These are phyloP conservation scores for Andricus quercusramuli DNA, from an alignment of 2,888 invertebrate genomes.

Conservation along the genomic window DNA sequence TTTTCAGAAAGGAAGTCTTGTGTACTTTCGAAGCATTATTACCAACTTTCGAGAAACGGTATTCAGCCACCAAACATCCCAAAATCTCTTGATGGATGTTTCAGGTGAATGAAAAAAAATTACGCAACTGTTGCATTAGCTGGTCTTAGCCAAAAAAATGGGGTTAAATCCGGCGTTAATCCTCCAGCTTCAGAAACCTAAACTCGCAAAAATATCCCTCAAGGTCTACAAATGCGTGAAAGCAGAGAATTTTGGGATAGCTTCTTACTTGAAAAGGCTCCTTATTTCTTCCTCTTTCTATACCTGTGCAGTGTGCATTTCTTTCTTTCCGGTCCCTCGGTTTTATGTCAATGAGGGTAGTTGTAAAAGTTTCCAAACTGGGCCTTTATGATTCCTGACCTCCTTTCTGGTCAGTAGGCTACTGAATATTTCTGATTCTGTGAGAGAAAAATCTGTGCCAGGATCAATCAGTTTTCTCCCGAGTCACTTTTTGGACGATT, in stretches of 20 bases:
- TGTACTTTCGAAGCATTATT: constrained; percentile 51
- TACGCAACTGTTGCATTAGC: constrained; percentile 47
- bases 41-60: constrained; percentile 46
- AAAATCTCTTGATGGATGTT: neutral
- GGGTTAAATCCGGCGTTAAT: constrained; percentile 70
- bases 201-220: neutral
- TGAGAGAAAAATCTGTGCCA: neutral
- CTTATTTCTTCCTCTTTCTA: constrained; percentile 23
- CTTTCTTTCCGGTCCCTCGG: constrained; percentile 40
- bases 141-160: constrained; percentile 59
- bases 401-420: constrained; percentile 32
- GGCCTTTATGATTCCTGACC: constrained; percentile 48
- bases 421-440: constrained; percentile 9
- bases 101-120: constrained; percentile 42
- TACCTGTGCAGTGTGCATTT: constrained; percentile 29
- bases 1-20: constrained; percentile 11
- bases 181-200: constrained; percentile 53
- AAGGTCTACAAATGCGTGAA: constrained; percentile 34
- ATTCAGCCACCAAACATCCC: constrained; percentile 40
- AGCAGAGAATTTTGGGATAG: constrained; percentile 14
- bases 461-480: neutral
- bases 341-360: constrained; percentile 33
- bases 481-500: neutral
- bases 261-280: neutral
- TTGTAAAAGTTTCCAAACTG: constrained; percentile 54